Evolutionary conservation across 2,113 vertebrate genomes (phyloP).

Genomic region (Campylorhamphus procurvoides): DNA sequence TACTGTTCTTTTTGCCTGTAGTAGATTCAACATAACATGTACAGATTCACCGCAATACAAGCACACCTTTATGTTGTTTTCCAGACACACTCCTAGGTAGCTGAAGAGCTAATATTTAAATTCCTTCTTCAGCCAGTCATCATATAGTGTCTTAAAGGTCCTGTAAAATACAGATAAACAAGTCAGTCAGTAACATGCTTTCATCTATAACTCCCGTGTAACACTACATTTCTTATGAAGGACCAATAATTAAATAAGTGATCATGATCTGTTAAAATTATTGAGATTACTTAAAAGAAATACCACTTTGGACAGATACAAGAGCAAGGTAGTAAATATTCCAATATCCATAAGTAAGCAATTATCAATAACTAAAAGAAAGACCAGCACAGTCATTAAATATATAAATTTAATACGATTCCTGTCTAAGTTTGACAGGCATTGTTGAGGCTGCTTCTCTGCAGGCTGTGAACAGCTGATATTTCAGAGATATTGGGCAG

Average conservation of each 20-base stretch:
- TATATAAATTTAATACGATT: background rate
- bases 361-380: background rate
- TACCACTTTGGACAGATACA: background rate
- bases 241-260: background rate
- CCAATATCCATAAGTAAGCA: background rate
- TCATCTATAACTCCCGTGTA: background rate
- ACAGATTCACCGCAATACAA: accelerated
- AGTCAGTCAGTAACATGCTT: background rate
- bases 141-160: background rate
- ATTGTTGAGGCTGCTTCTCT: background rate
- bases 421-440: background rate
- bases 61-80: background rate
- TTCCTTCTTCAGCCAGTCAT: background rate
- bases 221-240: background rate
- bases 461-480: background rate
- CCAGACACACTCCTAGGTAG: background rate
- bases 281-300: background rate
- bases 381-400: background rate
- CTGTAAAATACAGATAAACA: background rate
- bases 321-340: background rate
- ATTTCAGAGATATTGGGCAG: background rate
- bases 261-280: background rate
- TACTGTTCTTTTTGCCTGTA: background rate
- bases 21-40: background rate
- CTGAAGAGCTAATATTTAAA: background rate